Conservation (phyloP, 2,888 invertebrate species). For the Onthophagus sagittarius region DNA sequence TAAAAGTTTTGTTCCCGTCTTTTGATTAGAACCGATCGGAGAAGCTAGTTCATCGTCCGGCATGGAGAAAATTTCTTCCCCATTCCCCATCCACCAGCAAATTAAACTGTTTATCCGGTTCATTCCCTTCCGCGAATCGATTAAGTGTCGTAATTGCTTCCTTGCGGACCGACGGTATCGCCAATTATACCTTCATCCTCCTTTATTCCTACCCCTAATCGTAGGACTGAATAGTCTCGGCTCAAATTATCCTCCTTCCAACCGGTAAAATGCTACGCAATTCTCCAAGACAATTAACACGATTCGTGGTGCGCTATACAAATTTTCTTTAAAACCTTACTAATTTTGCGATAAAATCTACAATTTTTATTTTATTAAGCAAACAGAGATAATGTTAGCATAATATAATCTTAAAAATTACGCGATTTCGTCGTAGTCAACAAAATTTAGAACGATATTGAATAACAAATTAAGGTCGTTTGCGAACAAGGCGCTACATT, state of each 20-base stretch:
- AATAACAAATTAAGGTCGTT: too few species aligned
- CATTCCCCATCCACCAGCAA: not conserved
- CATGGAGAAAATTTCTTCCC: not conserved
- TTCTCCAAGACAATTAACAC: not conserved
- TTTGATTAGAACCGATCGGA: not conserved
- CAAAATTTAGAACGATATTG: too few species aligned
- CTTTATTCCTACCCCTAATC: not conserved
- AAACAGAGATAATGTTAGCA: too few species aligned
- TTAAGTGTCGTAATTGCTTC: constrained; percentile 12
- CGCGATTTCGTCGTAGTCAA: too few species aligned
- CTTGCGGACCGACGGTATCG: constrained; percentile 9
- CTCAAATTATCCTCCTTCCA: not conserved
- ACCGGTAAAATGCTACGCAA: not conserved
- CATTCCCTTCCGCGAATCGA: constrained; percentile 9
- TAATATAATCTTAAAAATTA: too few species aligned
- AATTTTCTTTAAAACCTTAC: too few species aligned
- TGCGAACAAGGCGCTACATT: too few species aligned
- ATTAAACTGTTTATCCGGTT: constrained; percentile 9
- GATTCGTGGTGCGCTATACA: not conserved
- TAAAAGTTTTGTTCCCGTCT: not conserved
- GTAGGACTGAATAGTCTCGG: not conserved
- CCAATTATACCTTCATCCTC: constrained; percentile 3
- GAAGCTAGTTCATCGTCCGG: not conserved
- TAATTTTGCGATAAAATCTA: too few species aligned
- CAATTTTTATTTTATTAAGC: too few species aligned